These are phyloP conservation scores for Dryas iulia DNA, from an alignment of 1,140 invertebrate genomes.

Conservation along the genomic window DNA sequence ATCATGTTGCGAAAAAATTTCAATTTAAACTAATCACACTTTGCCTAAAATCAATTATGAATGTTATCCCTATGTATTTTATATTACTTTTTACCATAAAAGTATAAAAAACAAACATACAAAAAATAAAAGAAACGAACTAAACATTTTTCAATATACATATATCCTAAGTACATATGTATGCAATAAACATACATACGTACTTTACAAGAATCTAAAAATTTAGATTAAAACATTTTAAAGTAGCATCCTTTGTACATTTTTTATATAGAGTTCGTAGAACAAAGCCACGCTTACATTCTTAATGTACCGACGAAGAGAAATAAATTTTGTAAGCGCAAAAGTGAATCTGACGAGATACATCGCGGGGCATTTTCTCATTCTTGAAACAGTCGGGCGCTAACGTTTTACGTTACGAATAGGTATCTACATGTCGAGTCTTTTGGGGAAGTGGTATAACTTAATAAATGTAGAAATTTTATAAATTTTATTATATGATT, in stretches of 20 bases:
- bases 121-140: too few species aligned
- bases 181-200: too few species aligned
- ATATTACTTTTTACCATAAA: too few species aligned
- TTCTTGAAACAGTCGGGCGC: slow-evolving; percentile 6
- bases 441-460: neutral
- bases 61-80: too few species aligned
- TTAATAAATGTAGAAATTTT: too few species aligned
- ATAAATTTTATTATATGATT: too few species aligned
- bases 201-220: neutral
- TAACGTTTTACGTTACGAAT: slow-evolving; percentile 19
- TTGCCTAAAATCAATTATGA: too few species aligned
- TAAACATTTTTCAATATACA: too few species aligned
- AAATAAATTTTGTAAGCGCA: neutral
- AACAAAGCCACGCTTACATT: neutral
- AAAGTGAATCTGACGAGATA: slow-evolving; percentile 12
- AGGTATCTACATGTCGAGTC: neutral
- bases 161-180: too few species aligned
- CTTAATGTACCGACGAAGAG: neutral
- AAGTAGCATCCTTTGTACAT: neutral
- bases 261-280: neutral
- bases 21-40: too few species aligned
- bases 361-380: slow-evolving; percentile 14
- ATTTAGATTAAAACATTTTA: neutral
- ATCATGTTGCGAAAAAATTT: too few species aligned
- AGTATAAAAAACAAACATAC: too few species aligned